Base-by-base conservation (phyloP, 2,888 invertebrate species). In the Calephelis perditalis region DNA sequence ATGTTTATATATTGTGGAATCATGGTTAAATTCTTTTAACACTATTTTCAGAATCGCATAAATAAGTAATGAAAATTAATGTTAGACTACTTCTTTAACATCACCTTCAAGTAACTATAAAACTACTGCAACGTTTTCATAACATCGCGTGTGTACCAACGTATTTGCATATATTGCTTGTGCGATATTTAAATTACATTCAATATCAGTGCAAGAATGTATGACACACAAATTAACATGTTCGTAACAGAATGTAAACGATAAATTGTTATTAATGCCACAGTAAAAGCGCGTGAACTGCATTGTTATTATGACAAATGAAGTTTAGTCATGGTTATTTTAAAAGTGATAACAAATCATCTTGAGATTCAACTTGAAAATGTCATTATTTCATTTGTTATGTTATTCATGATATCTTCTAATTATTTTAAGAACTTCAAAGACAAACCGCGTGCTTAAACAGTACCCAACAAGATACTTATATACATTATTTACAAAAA, bases 181-280 rank as follows among this genome's bases (percentile, higher is more conserved):
- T 61, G 63, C 74, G 72, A 67, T 69, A 61, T 62, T 65, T 63
- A 61, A 64, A 65, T 65, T 63, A 65, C 3, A 26, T 26, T 64
- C 62, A 59, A 62, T 58, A 65, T 61, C 60, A 49, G 74, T 73
- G 75, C 76, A 72, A 60, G 58, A 68, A 75, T 76, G 74, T 71
- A 73, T 77, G 74, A 72, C 78, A 77, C 79, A 75, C 75, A 70
- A 72, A 75, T 73, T 72, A 71, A 67, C 69, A 72, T 65, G 61
- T 63, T 8, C 40, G 8, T 40, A 40, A 40, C 40, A 65, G 62
- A 68, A 64, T 61, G 63, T 63, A 64, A 58, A 65, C 67, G 67
- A 77, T 75, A 76, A 76, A 82, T 78, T 77, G 79, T 82, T 85
- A 82, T 78, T 81, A 84, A 86, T 86, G 86, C 85, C 87, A 85